A percentile compares a stretch with the other conserved stretches of the same genome.
phyloP scores from a whole-genome alignment of 2,113 vertebrate species.

The Nibea coibor region DNA sequence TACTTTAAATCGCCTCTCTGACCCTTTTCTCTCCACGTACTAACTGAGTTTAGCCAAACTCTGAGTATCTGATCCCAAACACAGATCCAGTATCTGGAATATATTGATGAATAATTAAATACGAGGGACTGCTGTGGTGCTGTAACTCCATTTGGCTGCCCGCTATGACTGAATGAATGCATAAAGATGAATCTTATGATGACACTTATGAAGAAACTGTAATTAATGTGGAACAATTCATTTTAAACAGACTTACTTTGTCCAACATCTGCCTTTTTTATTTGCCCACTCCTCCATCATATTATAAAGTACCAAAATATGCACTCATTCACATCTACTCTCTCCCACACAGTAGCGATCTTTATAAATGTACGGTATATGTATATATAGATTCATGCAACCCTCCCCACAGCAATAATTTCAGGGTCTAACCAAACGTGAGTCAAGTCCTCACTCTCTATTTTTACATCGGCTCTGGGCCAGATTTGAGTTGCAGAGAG shows the following conservation, averaged over 20 bases:
- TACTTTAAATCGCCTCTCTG: too few species aligned
- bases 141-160: neutral
- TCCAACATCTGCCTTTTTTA: neutral
- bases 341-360: neutral
- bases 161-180: neutral
- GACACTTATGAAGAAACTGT: neutral
- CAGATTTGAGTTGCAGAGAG: conserved; percentile 14
- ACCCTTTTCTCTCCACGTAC: neutral
- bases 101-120: neutral
- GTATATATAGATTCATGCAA: neutral
- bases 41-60: neutral
- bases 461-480: conserved; percentile 25
- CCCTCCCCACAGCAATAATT: neutral
- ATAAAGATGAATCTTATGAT: neutral
- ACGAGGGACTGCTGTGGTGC: neutral
- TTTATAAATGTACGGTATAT: too few species aligned
- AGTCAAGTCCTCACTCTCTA: conserved; percentile 4
- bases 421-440: neutral
- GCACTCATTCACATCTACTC: neutral
- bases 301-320: neutral
- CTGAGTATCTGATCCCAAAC: neutral
- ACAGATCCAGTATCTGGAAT: neutral
- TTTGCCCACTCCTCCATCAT: neutral
- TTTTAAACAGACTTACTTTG: neutral
- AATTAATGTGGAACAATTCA: neutral